Evolutionary conservation across 2,797 vertebrate species (phyloP), one percentile per base, ranked within the genome.

Genomic region (Gambusia yucatana): DNA sequence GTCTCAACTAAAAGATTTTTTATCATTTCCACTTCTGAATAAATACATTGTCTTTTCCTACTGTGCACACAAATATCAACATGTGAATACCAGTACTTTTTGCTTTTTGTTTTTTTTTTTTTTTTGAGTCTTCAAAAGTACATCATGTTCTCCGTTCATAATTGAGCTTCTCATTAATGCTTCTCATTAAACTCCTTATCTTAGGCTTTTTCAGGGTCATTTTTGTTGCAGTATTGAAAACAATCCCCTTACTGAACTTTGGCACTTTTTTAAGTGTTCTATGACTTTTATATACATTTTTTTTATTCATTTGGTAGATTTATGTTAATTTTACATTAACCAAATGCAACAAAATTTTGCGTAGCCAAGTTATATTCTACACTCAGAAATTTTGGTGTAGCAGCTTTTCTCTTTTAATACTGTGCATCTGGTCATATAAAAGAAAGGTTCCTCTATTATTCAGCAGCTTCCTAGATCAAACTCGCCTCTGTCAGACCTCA

Each of bases 361-460:
- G 2, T 9, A 65, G 20, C 7, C 20, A 41, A 20, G 30, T 39
- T 65, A n/a, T 47, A 61, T 77, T 82, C 77, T 80, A 83, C 77
- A 30, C 83, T 82, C 28, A 57, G 79, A 71, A 16, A 75, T 84
- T 91, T 91, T 90, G 73, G 75, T 81, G 59, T 79, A 22, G 30
- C 77, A 65, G 39, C 52, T 72, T 36, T 65, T 76, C 80, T 70
- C 50, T 72, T 77, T 41, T n/a, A 48, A 77, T 72, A 33, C 77
- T 52, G 67, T 55, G 73, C 36, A 74, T 87, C 75, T 39, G 82
- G 85, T 80, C 85, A 78, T 84, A 84, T 87, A 86, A 88, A 82
- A 77, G 82, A 67, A 75, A 80, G 73, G 70, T 55, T 79, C 81
- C 79, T 93, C 82, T 86, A 92, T 93, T 92, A 92, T 93, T 93